Evolutionary conservation across 2,888 invertebrate species (phyloP), one percentile per base, ranked within the genome.

Genomic region (Lissonota sp.): DNA sequence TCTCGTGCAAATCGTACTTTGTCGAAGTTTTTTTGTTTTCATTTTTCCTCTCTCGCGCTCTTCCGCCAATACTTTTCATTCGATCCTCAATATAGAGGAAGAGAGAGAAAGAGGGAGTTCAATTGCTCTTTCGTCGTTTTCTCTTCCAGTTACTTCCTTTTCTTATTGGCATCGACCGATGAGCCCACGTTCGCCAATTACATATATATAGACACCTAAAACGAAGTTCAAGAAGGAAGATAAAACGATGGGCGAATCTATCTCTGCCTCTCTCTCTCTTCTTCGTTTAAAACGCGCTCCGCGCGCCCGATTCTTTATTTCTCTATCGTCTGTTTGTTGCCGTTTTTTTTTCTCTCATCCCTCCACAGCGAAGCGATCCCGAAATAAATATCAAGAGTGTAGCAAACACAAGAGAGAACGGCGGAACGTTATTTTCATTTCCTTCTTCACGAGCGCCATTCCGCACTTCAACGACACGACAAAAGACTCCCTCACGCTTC

Each of bases 1-100:
- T 75, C 69, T 74, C 79, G 26, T 26, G 26, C 26, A 26, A 26
- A 26, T 26, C 26, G 26, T 26, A 26, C 26, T 26, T 26, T 71
- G 57, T 67, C 76, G 71, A 39, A 6, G 12, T 44, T 57, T 12
- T 62, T 57, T 82, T 69, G 74, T 83, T 71, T 72, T 79, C 74
- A 37, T 66, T 82, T 60, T 72, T 76, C 58, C 64, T 76, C 51
- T 74, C 63, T 70, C 71, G 58, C 57, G 14, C 44, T 46, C 55
- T 51, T 69, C 62, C 70, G 51, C 63, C 70, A 10, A 71, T 79
- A 57, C 51, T 63, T 67, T 39, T 72, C 58, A 75, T 60, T 77
- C 74, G 58, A 74, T 49, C n/a, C 40, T 14, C 14, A 49, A 70
- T 64, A 66, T 49, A 67, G 39, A 12, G 10, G 55, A 16, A 46